phyloP scores from a whole-genome alignment of 1,140 invertebrate species.

The Sweltsa coloradensis region DNA sequence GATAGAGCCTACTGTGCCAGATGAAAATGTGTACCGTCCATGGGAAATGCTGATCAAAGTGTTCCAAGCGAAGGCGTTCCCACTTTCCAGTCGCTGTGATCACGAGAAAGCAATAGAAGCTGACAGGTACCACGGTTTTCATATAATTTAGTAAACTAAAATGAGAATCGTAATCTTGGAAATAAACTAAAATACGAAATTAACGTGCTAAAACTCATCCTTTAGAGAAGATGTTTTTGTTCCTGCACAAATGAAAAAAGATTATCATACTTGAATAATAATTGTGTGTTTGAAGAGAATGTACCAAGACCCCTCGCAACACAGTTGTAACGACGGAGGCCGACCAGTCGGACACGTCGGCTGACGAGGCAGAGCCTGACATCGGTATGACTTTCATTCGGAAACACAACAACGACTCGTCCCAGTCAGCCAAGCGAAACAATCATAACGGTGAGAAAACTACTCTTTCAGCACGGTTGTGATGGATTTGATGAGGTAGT shows the following conservation, averaged over 20 bases:
- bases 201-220: no score
- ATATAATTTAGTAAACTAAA: no score
- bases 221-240: no score
- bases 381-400: conserved; percentile 32
- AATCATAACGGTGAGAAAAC: background rate
- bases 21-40: conserved; percentile 52
- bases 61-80: conserved; percentile 47
- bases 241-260: no score
- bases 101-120: conserved; percentile 26
- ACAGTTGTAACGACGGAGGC: no score
- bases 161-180: no score
- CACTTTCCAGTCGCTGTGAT: conserved; percentile 41
- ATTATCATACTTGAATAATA: no score
- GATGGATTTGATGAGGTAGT: no score
- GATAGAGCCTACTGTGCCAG: conserved; percentile 54
- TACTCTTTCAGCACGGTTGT: background rate
- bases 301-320: background rate
- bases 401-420: conserved; percentile 20
- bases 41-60: conserved; percentile 59
- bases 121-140: no score
- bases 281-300: no score
- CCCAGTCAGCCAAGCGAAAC: background rate
- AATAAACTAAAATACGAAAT: no score
- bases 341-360: conserved; percentile 20
- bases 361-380: conserved; percentile 24